A percentile compares a stretch with the other conserved stretches of the same genome.
Evolutionary conservation across 2,888 invertebrate genomes (phyloP).

Genomic region (Agapetus fuscipes): DNA sequence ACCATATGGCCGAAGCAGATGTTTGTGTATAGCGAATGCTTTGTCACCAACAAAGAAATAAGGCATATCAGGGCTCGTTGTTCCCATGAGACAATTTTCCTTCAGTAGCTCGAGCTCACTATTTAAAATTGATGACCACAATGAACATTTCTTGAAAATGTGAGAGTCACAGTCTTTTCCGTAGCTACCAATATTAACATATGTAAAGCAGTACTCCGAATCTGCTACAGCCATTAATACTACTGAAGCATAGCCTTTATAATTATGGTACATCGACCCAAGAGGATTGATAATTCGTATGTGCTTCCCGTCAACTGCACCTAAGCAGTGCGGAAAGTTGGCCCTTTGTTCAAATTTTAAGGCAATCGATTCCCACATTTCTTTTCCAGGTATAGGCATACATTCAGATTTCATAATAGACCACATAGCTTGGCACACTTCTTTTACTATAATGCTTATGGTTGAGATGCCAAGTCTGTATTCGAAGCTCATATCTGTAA

Average conservation of each 20-base stretch:
- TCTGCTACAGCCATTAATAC: slow-evolving; percentile 16
- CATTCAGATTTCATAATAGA: slow-evolving; percentile 1
- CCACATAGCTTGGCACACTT: slow-evolving; percentile 1
- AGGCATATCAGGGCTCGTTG: too few relatives aligned
- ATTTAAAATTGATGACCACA: too few relatives aligned
- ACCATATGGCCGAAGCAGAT: too few relatives aligned
- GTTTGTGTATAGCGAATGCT: too few relatives aligned
- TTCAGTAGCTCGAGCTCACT: too few relatives aligned
- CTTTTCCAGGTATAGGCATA: slow-evolving; percentile 6
- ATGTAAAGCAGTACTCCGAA: slow-evolving; percentile 13
- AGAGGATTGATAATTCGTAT: slow-evolving; percentile 17
- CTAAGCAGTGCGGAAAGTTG: slow-evolving; percentile 17
- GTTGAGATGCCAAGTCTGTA: slow-evolving; percentile 1
- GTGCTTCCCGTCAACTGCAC: slow-evolving; percentile 14
- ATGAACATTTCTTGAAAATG: too few relatives aligned
- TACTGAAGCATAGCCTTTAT: slow-evolving; percentile 16
- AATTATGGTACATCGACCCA: slow-evolving; percentile 19
- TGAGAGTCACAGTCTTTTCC: too few relatives aligned
- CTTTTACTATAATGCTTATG: slow-evolving; percentile 1
- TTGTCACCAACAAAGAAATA: too few relatives aligned
- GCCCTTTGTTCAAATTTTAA: slow-evolving; percentile 20
- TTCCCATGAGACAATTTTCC: too few relatives aligned
- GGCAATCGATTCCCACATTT: slow-evolving; percentile 16
- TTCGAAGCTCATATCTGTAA: not conserved
- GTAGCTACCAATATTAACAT: slow-evolving; percentile 18